phyloP scores from a whole-genome alignment of 2,113 vertebrate species.

The Crotalus helleri region DNA sequence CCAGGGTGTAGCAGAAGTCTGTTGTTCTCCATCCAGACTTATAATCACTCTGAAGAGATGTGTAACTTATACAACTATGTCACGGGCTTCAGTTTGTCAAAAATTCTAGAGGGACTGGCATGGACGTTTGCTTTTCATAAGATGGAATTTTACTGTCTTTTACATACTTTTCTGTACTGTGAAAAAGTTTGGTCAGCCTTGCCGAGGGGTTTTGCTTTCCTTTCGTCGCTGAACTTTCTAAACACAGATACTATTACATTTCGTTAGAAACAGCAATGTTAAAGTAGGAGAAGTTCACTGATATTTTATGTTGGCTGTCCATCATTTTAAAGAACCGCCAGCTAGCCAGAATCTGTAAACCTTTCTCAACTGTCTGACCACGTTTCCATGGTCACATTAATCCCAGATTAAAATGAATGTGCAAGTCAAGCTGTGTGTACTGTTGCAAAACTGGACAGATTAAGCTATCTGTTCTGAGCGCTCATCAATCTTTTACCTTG shows the following conservation, averaged over 20 bases:
- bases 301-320: neutral
- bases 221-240: neutral
- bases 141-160: neutral
- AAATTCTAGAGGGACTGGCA: neutral
- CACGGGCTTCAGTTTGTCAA: neutral
- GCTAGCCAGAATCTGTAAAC: neutral
- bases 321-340: neutral
- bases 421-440: neutral
- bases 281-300: neutral
- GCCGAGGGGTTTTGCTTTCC: neutral
- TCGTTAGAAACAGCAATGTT: neutral
- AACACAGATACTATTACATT: neutral
- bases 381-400: constrained; percentile 25
- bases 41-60: neutral
- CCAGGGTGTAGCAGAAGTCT: too few species aligned
- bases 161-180: neutral
- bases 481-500: neutral
- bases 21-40: too few species aligned
- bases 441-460: constrained; percentile 1
- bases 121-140: neutral
- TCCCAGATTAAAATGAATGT: constrained; percentile 26
- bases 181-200: neutral
- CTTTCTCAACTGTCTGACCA: neutral
- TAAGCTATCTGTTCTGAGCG: neutral
- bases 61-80: neutral